Conservation (phyloP, 2,888 invertebrate genomes). For the Limulus polyphemus region DNA sequence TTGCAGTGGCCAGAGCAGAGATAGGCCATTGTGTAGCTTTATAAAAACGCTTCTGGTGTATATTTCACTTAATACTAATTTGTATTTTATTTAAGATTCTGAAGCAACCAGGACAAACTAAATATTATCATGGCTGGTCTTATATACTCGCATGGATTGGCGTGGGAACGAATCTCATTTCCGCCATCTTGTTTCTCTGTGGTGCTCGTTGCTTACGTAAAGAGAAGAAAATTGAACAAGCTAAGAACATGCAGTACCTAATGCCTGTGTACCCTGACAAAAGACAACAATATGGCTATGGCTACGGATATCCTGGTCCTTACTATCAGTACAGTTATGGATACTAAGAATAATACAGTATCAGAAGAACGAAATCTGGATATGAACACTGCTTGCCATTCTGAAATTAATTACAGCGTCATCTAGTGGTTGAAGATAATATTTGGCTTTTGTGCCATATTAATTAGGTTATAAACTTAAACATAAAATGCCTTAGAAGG, state of each 20-base stretch:
- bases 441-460: too few relatives aligned
- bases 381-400: too few relatives aligned
- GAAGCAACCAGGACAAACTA: constrained; percentile 26
- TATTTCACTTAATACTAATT: too few relatives aligned
- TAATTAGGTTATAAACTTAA: too few relatives aligned
- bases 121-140: constrained; percentile 72
- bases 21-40: too few relatives aligned
- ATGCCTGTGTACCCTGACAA: constrained; percentile 79
- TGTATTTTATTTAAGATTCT: constrained; percentile 21
- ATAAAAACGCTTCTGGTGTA: too few relatives aligned
- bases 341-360: constrained; percentile 46
- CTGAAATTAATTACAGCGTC: too few relatives aligned
- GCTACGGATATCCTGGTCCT: constrained; percentile 73
- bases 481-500: too few relatives aligned
- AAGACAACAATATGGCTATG: constrained; percentile 47
- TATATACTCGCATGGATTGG: constrained; percentile 95
- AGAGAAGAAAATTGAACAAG: constrained; percentile 86
- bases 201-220: constrained; percentile 87
- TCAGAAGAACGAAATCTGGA: neutral
- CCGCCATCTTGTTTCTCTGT: constrained; percentile 82
- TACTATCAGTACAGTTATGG: constrained; percentile 73
- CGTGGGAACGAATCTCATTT: constrained; percentile 77
- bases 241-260: constrained; percentile 93
- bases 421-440: too few relatives aligned
- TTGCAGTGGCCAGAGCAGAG: too few relatives aligned